Base-by-base conservation (phyloP, 2,797 vertebrate genomes). In the Pseudotriccus pelzelni region DNA sequence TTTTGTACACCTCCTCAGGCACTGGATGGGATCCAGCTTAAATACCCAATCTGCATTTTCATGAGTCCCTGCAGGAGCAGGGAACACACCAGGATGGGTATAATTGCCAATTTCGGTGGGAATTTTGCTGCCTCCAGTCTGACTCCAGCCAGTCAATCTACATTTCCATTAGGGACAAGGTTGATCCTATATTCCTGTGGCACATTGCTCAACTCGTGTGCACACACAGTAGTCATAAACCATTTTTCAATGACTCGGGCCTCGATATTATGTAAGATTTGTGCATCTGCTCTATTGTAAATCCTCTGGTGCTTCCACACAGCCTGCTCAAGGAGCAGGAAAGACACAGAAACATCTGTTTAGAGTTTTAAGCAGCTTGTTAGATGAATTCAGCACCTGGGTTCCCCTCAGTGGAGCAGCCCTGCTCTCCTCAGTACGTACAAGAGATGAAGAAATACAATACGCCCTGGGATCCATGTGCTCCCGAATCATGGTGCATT, bases 301-400 rank as follows among this genome's bases (percentile, higher is more conserved):
- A 94, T 80, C 89, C 90, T 85, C 80, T 94, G 49, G 82, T 96
- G 94, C 90, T 87, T 96, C 92, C 90, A 94, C 82, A 39, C 87
- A 86, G 95, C 49, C 94, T 93, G 94, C 83, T 90, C 41, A 87
- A 97, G 82, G 93, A 95, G 83, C 87, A 93, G 84, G 62, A 87
- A 96, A 96, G 95, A 80, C 64, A 89, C 80, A 74, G 86, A 85
- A 96, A 97, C 96, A 97, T 93, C 97, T 97, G 96, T 60, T 94
- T 70, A 64, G 93, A 94, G 83, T 97, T 95, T 96, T 56, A 95
- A 95, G 87, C 88, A 97, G 92, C 92, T 97, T 96, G 92, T 97
- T 87, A 96, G 49, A 93, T 70, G 86, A 94, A 96, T 90, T 90
- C 86, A 79, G 84, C 92, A 95, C 94, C 93, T 93, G 94, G 86